A percentile compares a stretch with the other conserved stretches of the same genome.
These are phyloP conservation scores for Petrocephalus sullivani DNA, from an alignment of 2,797 vertebrate genomes.

Conservation along the genomic window DNA sequence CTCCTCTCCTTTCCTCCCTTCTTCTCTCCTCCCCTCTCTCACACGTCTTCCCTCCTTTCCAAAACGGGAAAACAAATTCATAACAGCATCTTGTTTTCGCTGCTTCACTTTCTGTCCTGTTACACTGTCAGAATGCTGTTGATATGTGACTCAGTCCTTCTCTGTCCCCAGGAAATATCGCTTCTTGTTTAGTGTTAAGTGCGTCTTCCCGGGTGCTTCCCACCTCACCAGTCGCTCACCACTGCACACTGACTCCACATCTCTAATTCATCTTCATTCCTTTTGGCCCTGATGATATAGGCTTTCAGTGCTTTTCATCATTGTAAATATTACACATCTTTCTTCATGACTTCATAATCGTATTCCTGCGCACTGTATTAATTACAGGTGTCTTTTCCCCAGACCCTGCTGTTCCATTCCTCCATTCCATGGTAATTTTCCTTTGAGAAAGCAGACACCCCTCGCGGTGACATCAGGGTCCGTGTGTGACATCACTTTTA, in stretches of 20 bases:
- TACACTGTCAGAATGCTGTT: not conserved
- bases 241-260: not conserved
- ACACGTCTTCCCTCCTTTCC: not conserved
- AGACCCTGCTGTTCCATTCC: not conserved
- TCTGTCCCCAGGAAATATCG: constrained; percentile 6
- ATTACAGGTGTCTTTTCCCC: not conserved
- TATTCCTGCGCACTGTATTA: not conserved
- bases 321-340: not conserved
- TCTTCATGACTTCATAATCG: not conserved
- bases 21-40: not conserved
- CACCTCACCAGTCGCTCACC: not conserved
- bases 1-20: no score
- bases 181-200: not conserved
- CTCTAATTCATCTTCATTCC: not conserved
- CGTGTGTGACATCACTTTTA: not conserved
- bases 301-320: not conserved
- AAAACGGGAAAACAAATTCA: not conserved
- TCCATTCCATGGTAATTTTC: not conserved
- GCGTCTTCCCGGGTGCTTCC: not conserved
- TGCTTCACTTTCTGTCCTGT: not conserved
- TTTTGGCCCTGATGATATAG: not conserved
- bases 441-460: not conserved
- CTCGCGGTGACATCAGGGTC: not conserved
- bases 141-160: not conserved
- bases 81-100: not conserved